These are phyloP conservation scores for Hipposideros larvatus DNA, from an alignment of 2,797 vertebrate genomes.

Conservation along the genomic window DNA sequence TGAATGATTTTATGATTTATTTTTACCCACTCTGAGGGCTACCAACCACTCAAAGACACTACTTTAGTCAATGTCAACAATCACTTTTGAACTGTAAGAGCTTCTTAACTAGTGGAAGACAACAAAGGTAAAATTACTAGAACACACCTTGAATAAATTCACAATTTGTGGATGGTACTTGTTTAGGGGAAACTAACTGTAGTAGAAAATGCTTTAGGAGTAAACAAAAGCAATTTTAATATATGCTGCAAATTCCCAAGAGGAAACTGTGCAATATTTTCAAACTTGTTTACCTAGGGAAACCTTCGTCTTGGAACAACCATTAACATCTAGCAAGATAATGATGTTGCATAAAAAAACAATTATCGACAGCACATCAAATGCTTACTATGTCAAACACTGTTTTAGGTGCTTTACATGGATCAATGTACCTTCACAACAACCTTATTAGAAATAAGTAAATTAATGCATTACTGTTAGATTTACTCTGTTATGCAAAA, in stretches of 20 bases:
- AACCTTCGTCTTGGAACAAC: background rate
- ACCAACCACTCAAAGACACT: background rate
- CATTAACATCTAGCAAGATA: background rate
- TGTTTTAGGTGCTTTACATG: background rate
- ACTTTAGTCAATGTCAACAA: background rate
- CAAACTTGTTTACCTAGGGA: conserved; percentile 1
- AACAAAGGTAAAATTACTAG: background rate
- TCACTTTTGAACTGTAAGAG: background rate
- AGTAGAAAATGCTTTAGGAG: background rate
- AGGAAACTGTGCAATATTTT: background rate
- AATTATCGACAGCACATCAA: background rate
- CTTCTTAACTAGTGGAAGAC: background rate
- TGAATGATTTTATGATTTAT: background rate
- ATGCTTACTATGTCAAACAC: background rate
- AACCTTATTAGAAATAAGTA: background rate
- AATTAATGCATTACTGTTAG: background rate
- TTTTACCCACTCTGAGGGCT: background rate
- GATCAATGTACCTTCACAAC: background rate
- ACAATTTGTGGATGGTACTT: background rate
- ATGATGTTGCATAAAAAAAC: background rate
- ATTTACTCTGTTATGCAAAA: background rate
- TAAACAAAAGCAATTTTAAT: background rate
- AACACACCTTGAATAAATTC: background rate
- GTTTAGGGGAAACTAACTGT: background rate
- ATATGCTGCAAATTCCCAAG: background rate